Evolutionary conservation across 2,113 vertebrate species (phyloP).

Genomic region (Atractosteus spatula): DNA sequence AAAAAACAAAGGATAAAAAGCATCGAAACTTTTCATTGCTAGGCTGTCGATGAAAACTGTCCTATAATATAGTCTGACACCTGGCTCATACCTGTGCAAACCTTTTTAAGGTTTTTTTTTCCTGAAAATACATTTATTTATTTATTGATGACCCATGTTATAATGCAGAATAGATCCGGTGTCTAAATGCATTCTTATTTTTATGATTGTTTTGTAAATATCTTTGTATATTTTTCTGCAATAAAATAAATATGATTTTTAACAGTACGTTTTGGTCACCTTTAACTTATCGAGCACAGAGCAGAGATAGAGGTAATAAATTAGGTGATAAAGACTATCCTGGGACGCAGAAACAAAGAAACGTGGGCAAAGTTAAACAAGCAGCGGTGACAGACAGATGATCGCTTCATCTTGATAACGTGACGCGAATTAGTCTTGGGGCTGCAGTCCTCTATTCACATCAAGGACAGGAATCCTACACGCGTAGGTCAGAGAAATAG

Average conservation of each 20-base stretch:
- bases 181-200: constrained; percentile 95
- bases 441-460: too few relatives aligned
- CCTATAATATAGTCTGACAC: constrained; percentile 56
- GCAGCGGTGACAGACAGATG: neutral
- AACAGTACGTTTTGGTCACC: neutral
- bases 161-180: constrained; percentile 88
- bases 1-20: constrained; percentile 26
- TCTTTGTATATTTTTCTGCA: constrained; percentile 94
- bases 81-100: constrained; percentile 74
- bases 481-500: too few relatives aligned
- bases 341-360: neutral
- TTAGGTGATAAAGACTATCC: neutral
- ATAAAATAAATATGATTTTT: constrained; percentile 85
- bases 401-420: too few relatives aligned
- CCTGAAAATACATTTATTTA: constrained; percentile 91
- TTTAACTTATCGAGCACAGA: neutral
- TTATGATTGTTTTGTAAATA: constrained; percentile 95
- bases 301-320: neutral
- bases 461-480: too few relatives aligned
- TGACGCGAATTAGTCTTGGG: too few relatives aligned
- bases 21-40: constrained; percentile 50
- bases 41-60: constrained; percentile 45
- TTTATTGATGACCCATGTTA: constrained; percentile 92
- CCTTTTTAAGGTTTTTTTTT: constrained; percentile 46
- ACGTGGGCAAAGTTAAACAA: neutral